These are phyloP conservation scores for Phallusia fumigata DNA, from an alignment of 23 tunicate species.

Conservation along the genomic window DNA sequence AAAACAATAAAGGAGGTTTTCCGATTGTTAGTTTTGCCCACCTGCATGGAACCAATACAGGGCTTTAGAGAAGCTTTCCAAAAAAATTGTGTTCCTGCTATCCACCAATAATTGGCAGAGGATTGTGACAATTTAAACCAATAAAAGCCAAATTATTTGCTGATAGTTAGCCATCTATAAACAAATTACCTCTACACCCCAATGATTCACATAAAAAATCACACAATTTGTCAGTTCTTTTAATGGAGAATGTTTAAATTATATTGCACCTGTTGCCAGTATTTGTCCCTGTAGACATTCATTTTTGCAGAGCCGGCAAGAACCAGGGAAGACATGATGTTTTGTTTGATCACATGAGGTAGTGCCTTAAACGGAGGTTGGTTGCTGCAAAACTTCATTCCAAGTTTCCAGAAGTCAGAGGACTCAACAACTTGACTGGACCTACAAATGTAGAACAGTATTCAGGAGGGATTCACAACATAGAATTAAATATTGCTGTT, in stretches of 20 bases:
- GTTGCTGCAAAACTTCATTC: slow-evolving; percentile 41
- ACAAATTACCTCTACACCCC: neutral
- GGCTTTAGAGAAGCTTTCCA: too few species aligned
- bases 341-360: slow-evolving; percentile 43
- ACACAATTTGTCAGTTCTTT: neutral
- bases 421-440: slow-evolving; percentile 48
- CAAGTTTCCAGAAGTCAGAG: slow-evolving; percentile 58
- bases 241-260: neutral
- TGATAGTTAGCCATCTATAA: too few species aligned
- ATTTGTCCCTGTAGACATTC: slow-evolving; percentile 55
- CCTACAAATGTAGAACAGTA: too few species aligned
- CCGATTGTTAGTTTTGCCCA: too few species aligned
- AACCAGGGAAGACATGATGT: slow-evolving; percentile 49
- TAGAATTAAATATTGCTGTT: too few species aligned
- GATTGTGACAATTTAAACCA: too few species aligned
- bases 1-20: too few species aligned
- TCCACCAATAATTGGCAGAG: too few species aligned
- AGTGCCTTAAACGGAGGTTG: slow-evolving; percentile 10
- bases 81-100: too few species aligned
- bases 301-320: slow-evolving; percentile 67
- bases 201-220: neutral
- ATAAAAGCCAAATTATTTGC: too few species aligned
- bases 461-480: too few species aligned
- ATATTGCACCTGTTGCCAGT: slow-evolving; percentile 58
- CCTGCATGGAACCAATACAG: too few species aligned